Conservation (phyloP, 2,888 invertebrate species). For the Eucera pruinosa region DNA sequence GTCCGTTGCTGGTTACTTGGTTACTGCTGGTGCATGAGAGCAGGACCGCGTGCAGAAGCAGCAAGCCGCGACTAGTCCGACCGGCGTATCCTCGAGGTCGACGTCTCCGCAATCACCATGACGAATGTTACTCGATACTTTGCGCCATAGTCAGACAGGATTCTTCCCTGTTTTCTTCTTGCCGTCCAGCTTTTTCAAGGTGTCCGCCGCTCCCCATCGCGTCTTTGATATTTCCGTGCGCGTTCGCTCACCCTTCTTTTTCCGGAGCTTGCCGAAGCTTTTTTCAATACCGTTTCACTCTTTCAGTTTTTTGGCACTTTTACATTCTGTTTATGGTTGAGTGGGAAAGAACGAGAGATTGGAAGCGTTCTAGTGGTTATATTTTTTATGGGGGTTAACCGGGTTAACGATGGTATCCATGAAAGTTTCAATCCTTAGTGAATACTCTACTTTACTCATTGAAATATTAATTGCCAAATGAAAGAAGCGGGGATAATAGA, state of each 20-base stretch:
- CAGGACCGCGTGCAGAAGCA: constrained; percentile 10
- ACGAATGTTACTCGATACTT: constrained; percentile 77
- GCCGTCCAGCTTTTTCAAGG: constrained; percentile 22
- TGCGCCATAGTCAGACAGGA: constrained; percentile 48
- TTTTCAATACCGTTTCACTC: not conserved
- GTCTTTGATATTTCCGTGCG: constrained; percentile 1
- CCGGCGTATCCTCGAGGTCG: constrained; percentile 73
- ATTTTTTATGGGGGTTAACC: too few species aligned
- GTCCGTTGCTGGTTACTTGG: constrained; percentile 22
- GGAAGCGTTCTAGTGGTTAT: too few species aligned
- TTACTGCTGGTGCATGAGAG: constrained; percentile 16
- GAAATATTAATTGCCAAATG: too few species aligned
- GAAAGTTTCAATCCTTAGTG: too few species aligned
- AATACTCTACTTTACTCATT: too few species aligned
- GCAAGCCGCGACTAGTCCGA: constrained; percentile 41
- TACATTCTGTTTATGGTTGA: not conserved
- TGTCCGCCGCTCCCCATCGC: not conserved
- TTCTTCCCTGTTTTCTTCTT: constrained; percentile 33
- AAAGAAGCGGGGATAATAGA: too few species aligned
- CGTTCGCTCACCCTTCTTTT: constrained; percentile 5
- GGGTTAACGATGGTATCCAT: too few species aligned
- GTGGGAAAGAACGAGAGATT: not conserved
- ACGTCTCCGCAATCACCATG: constrained; percentile 79
- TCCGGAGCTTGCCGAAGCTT: not conserved
- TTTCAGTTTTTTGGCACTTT: not conserved